phyloP scores from a whole-genome alignment of 2,113 vertebrate genomes.

The Calidris pugnax region DNA sequence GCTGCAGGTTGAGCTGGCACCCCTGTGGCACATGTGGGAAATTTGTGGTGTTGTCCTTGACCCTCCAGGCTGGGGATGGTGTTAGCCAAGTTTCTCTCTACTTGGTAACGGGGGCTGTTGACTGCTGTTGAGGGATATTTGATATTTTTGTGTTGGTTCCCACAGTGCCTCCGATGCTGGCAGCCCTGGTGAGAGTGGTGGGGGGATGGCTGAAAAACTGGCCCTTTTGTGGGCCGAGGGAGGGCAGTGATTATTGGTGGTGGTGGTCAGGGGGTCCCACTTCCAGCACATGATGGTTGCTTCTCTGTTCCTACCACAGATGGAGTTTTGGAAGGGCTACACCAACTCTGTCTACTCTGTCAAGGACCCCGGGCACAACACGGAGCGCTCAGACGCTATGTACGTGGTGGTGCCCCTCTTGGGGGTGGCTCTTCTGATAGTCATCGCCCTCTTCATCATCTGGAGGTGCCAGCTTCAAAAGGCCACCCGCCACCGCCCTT shows the following conservation, averaged over 20 bases:
- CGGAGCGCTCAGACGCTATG: slow-evolving; percentile 80
- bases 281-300: neutral
- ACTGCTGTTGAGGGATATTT: neutral
- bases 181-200: neutral
- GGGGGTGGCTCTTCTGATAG: slow-evolving; percentile 86
- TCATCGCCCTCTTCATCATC: slow-evolving; percentile 90
- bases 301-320: slow-evolving; percentile 65
- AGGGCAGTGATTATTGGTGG: neutral
- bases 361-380: slow-evolving; percentile 75
- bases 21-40: neutral
- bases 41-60: neutral
- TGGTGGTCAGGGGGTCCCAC: neutral
- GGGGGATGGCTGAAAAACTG: neutral
- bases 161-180: rapidly evolving
- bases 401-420: slow-evolving; percentile 88
- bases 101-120: neutral
- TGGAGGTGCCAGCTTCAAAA: slow-evolving; percentile 94
- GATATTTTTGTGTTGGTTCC: neutral
- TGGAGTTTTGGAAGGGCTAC: slow-evolving; percentile 90
- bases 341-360: slow-evolving; percentile 79
- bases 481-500: slow-evolving; percentile 83
- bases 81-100: neutral
- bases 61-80: neutral
- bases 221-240: neutral
- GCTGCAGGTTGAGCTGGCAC: neutral